These are phyloP conservation scores for Falco concolor DNA, from an alignment of 2,797 vertebrate genomes.

Conservation along the genomic window DNA sequence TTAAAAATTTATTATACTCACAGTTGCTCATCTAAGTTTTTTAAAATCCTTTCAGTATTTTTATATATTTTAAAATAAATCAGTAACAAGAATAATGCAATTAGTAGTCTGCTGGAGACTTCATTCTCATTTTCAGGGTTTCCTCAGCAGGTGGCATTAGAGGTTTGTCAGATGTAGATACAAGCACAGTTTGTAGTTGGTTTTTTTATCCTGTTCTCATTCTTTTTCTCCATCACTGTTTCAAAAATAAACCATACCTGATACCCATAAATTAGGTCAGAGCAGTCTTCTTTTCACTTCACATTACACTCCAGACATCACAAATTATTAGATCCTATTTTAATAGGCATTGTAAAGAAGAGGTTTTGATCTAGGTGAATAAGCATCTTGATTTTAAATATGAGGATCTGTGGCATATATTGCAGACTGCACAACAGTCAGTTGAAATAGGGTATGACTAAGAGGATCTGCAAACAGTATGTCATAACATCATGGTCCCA, in stretches of 20 bases:
- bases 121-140: neutral
- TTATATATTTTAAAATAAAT: neutral
- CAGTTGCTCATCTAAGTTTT: neutral
- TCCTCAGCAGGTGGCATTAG: conserved; percentile 1
- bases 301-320: neutral
- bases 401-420: neutral
- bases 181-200: neutral
- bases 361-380: neutral
- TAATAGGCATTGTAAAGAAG: neutral
- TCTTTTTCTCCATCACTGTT: neutral
- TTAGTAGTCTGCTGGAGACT: neutral
- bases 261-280: neutral
- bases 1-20: neutral
- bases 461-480: neutral
- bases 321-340: neutral
- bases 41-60: neutral
- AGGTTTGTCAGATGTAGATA: neutral
- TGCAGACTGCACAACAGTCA: neutral
- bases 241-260: neutral
- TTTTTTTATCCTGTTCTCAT: neutral
- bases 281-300: neutral
- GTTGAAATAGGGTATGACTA: neutral
- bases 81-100: neutral
- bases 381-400: neutral
- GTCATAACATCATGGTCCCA: neutral